Percentiles rank a stretch among this genome's conserved stretches.
Evolutionary conservation across 2,797 vertebrate species (phyloP).

Genomic region (Tokudaia tokunoshimensis): DNA sequence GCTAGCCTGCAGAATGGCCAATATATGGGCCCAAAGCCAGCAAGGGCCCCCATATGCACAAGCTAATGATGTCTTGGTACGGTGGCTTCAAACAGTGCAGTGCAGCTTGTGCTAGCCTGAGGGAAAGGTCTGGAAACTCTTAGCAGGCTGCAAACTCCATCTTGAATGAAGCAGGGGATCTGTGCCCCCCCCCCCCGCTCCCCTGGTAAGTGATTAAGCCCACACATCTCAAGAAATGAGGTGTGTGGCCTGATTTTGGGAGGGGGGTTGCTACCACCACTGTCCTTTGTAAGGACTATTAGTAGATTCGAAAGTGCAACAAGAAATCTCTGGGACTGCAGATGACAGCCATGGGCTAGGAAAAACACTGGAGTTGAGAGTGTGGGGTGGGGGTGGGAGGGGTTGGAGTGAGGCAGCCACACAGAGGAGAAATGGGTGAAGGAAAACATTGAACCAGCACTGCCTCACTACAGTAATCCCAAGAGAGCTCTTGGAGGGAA

Average conservation of each 20-base stretch:
- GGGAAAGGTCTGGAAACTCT: not conserved
- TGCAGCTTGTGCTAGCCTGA: not conserved
- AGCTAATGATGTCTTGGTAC: slow-evolving; percentile 20
- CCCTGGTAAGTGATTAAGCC: not conserved
- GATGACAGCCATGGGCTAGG: not conserved
- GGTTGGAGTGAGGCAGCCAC: not conserved
- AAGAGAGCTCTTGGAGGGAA: slow-evolving; percentile 34
- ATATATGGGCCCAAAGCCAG: slow-evolving; percentile 29
- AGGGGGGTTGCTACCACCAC: not conserved
- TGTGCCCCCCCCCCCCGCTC: not conserved
- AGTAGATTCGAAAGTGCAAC: slow-evolving; percentile 27
- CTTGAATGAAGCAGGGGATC: slow-evolving; percentile 18
- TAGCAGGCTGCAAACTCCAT: not conserved
- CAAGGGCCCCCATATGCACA: slow-evolving; percentile 35
- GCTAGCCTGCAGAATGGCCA: not conserved
- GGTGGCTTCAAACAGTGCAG: not conserved
- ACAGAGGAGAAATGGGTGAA: not conserved
- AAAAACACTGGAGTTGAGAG: not conserved
- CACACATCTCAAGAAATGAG: slow-evolving; percentile 49
- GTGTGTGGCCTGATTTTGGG: not conserved
- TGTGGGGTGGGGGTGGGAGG: not conserved
- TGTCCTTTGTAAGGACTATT: slow-evolving; percentile 10
- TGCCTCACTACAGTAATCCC: not conserved
- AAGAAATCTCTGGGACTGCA: slow-evolving; percentile 42
- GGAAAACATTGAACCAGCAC: not conserved